These are phyloP conservation scores for Platichthys flesus DNA, from an alignment of 2,113 vertebrate genomes.

Conservation along the genomic window DNA sequence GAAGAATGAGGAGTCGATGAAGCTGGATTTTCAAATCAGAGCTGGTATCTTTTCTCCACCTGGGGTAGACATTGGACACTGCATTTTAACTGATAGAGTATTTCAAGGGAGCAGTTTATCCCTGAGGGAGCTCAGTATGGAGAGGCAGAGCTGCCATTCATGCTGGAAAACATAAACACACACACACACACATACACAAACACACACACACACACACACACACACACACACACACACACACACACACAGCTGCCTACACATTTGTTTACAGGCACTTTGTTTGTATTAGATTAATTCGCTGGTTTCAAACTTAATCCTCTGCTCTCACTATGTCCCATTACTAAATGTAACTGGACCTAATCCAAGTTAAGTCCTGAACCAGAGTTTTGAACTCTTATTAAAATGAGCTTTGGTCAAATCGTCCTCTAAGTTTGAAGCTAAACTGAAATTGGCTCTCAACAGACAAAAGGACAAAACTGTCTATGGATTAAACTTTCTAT, in stretches of 20 bases:
- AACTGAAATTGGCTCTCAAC: not conserved
- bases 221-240: constrained; percentile 21
- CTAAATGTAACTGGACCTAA: too few relatives aligned
- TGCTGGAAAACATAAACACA: constrained; percentile 12
- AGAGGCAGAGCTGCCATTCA: not conserved
- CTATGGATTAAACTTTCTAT: too few relatives aligned
- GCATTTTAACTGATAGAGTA: constrained; percentile 61
- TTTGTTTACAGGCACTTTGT: not conserved
- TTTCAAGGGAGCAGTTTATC: constrained; percentile 66
- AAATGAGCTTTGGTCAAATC: not conserved
- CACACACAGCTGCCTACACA: not conserved
- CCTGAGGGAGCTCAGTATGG: constrained; percentile 43
- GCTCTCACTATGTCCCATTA: too few relatives aligned
- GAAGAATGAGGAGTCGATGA: constrained; percentile 27
- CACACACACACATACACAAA: not conserved
- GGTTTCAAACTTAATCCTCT: not conserved
- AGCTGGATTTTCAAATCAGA: not conserved
- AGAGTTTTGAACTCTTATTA: not conserved
- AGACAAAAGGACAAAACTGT: not conserved
- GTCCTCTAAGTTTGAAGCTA: not conserved
- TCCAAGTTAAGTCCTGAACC: too few relatives aligned
- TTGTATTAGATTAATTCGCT: not conserved
- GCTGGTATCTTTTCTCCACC: not conserved
- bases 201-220: constrained; percentile 16
- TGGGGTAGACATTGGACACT: constrained; percentile 47